These are phyloP conservation scores for Marasmarcha lunaedactyla DNA, from an alignment of 2,888 invertebrate species.

Conservation along the genomic window DNA sequence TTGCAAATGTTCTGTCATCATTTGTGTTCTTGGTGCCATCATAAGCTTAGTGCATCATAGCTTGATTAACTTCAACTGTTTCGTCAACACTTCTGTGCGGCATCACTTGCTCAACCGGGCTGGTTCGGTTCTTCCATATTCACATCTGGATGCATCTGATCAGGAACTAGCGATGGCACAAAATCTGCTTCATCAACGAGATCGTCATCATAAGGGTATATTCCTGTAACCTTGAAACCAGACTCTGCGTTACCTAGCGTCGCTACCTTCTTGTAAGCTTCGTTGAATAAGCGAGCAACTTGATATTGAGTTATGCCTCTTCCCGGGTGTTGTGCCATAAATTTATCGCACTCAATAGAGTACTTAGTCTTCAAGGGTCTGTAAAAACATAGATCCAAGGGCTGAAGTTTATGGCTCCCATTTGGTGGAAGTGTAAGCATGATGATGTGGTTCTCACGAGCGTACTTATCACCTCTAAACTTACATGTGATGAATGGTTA, in stretches of 20 bases:
- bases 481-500: neutral
- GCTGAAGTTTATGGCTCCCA: slow-evolving; percentile 21
- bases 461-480: neutral
- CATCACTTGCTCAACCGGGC: too few species aligned
- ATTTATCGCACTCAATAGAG: slow-evolving; percentile 19
- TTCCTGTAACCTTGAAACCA: neutral
- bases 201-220: neutral
- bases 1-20: too few species aligned
- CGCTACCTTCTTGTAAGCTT: neutral
- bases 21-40: too few species aligned
- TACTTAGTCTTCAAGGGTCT: slow-evolving; percentile 18
- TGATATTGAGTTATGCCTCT: slow-evolving; percentile 18
- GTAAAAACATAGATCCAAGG: slow-evolving; percentile 18
- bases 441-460: slow-evolving; percentile 4
- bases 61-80: too few species aligned
- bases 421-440: slow-evolving; percentile 19
- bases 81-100: too few species aligned
- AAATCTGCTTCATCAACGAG: neutral
- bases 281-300: neutral
- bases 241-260: neutral
- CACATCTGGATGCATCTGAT: too few species aligned
- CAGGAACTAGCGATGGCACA: too few species aligned
- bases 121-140: too few species aligned
- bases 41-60: too few species aligned
- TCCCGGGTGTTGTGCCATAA: slow-evolving; percentile 15